These are phyloP conservation scores for Acromyrmex heyeri DNA, from an alignment of 1,140 invertebrate species.

Conservation along the genomic window DNA sequence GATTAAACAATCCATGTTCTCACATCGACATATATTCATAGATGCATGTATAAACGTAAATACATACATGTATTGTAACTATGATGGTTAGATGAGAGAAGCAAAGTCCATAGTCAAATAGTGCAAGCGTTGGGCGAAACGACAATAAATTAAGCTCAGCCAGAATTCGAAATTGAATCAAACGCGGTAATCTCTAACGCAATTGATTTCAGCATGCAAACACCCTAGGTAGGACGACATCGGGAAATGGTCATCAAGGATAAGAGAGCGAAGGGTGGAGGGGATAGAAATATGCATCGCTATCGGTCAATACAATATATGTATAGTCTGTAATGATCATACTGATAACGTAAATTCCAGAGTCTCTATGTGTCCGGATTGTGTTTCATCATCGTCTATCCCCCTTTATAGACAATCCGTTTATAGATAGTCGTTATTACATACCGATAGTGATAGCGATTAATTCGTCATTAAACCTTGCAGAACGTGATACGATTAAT, in stretches of 20 bases:
- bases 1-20: slow-evolving; percentile 60
- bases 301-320: slow-evolving; percentile 2
- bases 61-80: slow-evolving; percentile 36
- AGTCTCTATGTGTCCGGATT: background rate
- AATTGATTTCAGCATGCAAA: slow-evolving; percentile 76
- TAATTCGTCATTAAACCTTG: background rate
- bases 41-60: slow-evolving; percentile 20
- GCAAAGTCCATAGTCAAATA: slow-evolving; percentile 69
- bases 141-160: slow-evolving; percentile 81
- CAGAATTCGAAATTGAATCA: slow-evolving; percentile 80
- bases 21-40: slow-evolving; percentile 27
- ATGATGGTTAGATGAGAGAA: slow-evolving; percentile 24
- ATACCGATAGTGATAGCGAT: background rate
- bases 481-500: slow-evolving; percentile 3
- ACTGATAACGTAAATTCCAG: slow-evolving; percentile 36
- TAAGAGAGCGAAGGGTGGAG: slow-evolving; percentile 37
- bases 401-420: slow-evolving; percentile 3
- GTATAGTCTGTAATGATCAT: slow-evolving; percentile 51
- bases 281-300: background rate
- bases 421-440: slow-evolving; percentile 21
- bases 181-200: slow-evolving; percentile 79
- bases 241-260: background rate
- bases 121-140: slow-evolving; percentile 67
- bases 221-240: slow-evolving; percentile 50
- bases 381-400: slow-evolving; percentile 44